Conservation (phyloP, 2,797 vertebrate species). For the Pseudochirops cupreus region DNA sequence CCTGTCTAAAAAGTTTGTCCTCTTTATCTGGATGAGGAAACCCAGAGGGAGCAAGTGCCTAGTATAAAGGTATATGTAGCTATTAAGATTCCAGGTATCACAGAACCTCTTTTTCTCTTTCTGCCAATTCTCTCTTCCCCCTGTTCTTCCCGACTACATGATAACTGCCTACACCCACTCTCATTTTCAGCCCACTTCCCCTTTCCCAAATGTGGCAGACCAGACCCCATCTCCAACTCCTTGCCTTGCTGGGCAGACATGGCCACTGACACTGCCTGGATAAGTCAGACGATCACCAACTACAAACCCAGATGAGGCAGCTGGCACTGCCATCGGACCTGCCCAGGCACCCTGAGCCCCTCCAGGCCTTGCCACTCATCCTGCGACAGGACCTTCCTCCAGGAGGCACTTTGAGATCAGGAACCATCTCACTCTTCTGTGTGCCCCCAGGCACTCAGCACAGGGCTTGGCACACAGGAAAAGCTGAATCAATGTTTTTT, state of each 20-base stretch:
- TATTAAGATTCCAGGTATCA: neutral
- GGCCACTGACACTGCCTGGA: no score
- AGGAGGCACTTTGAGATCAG: no score
- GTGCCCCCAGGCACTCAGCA: no score
- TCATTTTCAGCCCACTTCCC: neutral
- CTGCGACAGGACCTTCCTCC: no score
- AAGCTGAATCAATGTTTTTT: neutral
- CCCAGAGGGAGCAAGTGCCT: neutral
- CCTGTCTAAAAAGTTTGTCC: neutral
- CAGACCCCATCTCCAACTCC: no score
- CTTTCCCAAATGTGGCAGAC: no score
- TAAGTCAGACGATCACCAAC: neutral
- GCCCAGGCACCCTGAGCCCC: no score
- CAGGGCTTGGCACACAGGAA: neutral
- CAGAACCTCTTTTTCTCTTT: neutral
- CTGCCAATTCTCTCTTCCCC: neutral
- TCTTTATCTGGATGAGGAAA: neutral
- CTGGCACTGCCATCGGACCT: no score
- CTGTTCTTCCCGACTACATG: neutral
- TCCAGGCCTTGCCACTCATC: no score
- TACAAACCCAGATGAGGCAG: no score
- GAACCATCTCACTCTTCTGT: no score
- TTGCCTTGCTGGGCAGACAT: neutral
- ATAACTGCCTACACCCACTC: neutral
- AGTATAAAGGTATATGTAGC: neutral